Conservation (phyloP, 2,888 invertebrate genomes). For the Andrena haemorrhoa region DNA sequence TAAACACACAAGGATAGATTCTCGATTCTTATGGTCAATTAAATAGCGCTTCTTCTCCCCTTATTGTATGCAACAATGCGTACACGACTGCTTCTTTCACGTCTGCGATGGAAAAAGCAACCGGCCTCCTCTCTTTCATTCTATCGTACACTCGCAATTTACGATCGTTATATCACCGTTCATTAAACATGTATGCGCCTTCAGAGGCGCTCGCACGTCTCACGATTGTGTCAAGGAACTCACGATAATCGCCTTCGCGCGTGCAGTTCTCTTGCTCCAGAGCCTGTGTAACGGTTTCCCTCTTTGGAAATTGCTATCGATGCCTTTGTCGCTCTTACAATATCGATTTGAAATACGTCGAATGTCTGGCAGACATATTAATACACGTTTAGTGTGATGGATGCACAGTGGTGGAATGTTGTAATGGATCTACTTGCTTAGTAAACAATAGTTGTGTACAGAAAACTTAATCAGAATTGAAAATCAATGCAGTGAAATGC, state of each 20-base stretch:
- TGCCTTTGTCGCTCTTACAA: neutral
- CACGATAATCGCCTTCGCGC: constrained; percentile 51
- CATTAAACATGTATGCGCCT: constrained; percentile 64
- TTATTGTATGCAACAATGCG: constrained; percentile 8
- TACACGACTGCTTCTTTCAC: constrained; percentile 15
- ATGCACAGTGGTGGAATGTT: too few species aligned
- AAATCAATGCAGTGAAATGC: too few species aligned
- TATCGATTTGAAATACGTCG: neutral
- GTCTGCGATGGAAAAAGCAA: constrained; percentile 27
- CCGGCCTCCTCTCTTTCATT: constrained; percentile 7
- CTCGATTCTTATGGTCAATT: neutral
- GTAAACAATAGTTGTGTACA: too few species aligned
- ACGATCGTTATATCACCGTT: constrained; percentile 68
- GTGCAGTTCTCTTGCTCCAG: constrained; percentile 18
- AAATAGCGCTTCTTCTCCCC: constrained; percentile 2
- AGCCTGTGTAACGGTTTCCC: constrained; percentile 14
- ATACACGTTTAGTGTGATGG: neutral
- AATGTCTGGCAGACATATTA: neutral
- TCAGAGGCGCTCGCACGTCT: constrained; percentile 37
- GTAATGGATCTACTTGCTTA: too few species aligned
- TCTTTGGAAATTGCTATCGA: neutral
- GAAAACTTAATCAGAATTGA: too few species aligned
- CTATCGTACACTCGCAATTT: constrained; percentile 49
- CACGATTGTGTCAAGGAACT: constrained; percentile 66
- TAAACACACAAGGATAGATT: neutral